Evolutionary conservation across 1,140 invertebrate genomes (phyloP).

Genomic region (Drosophila ambigua): DNA sequence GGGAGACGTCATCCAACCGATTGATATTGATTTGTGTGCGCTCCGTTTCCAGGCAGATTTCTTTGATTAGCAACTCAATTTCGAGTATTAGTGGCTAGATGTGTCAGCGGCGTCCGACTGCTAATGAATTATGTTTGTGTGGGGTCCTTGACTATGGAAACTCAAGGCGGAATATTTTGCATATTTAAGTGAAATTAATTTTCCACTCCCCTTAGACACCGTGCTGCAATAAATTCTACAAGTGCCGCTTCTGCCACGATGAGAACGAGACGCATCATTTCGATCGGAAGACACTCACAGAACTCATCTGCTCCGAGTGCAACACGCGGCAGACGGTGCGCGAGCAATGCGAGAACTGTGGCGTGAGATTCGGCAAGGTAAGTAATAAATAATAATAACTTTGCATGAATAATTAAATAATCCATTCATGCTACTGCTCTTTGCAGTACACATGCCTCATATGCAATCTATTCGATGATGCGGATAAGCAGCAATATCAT

Average conservation of each 20-base stretch:
- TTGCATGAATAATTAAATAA: too few species aligned
- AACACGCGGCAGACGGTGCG: conserved; percentile 92
- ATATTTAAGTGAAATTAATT: background rate
- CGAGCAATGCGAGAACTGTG: conserved; percentile 90
- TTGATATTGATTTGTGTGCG: conserved; percentile 1
- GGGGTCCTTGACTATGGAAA: conserved; percentile 27
- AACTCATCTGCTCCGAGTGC: conserved; percentile 92
- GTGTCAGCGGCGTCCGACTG: conserved; percentile 7
- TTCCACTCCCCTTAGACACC: conserved; percentile 87
- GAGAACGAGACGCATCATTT: conserved; percentile 92
- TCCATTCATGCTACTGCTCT: background rate
- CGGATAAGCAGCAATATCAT: conserved; percentile 94
- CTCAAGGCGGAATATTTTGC: conserved; percentile 1
- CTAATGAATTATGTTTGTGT: conserved; percentile 36
- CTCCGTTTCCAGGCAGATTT: conserved; percentile 29
- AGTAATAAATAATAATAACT: background rate
- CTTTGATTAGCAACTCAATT: conserved; percentile 52
- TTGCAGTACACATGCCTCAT: conserved; percentile 92
- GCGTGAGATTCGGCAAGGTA: conserved; percentile 90
- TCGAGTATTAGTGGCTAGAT: background rate
- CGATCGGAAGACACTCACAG: conserved; percentile 91
- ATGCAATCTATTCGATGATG: conserved; percentile 95
- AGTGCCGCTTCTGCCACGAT: conserved; percentile 95
- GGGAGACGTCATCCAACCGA: conserved; percentile 14
- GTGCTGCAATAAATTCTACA: conserved; percentile 94